Percentiles rank a stretch among this genome's conserved stretches.
phyloP scores from a whole-genome alignment of 2,888 invertebrate species.

The Nemotelus pantherinus region DNA sequence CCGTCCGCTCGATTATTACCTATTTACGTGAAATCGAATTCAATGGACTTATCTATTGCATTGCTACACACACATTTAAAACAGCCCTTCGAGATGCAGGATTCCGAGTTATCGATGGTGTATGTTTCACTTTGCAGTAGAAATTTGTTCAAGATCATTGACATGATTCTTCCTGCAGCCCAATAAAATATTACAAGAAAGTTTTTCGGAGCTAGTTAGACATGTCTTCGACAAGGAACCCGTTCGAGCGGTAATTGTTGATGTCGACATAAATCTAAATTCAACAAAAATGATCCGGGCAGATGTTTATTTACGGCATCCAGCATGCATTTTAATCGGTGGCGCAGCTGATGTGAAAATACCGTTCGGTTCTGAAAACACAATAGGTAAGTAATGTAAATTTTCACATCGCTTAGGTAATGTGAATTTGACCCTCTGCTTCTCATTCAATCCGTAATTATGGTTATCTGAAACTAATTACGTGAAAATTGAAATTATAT shows the following conservation, averaged over 20 bases:
- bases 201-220: constrained; percentile 55
- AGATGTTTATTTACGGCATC: constrained; percentile 62
- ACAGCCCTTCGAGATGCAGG: constrained; percentile 63
- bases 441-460: too few species aligned
- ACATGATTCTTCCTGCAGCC: constrained; percentile 47
- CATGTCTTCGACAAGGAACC: constrained; percentile 58
- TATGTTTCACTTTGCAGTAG: constrained; percentile 52
- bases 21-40: constrained; percentile 66
- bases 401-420: not conserved
- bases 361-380: constrained; percentile 54
- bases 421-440: constrained; percentile 20
- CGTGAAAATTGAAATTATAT: too few species aligned
- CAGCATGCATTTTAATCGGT: constrained; percentile 64
- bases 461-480: too few species aligned
- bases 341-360: constrained; percentile 64
- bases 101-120: constrained; percentile 62
- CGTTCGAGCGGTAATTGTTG: constrained; percentile 66
- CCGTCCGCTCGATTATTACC: constrained; percentile 63
- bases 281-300: constrained; percentile 65
- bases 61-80: constrained; percentile 61
- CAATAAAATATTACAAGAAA: constrained; percentile 52
- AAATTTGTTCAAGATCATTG: not conserved
- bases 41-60: constrained; percentile 65
- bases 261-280: constrained; percentile 65
- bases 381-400: constrained; percentile 57